Percentiles rank a stretch among this genome's conserved stretches.
Evolutionary conservation across 2,797 vertebrate genomes (phyloP).

Genomic region (Orestias chungarensis): DNA sequence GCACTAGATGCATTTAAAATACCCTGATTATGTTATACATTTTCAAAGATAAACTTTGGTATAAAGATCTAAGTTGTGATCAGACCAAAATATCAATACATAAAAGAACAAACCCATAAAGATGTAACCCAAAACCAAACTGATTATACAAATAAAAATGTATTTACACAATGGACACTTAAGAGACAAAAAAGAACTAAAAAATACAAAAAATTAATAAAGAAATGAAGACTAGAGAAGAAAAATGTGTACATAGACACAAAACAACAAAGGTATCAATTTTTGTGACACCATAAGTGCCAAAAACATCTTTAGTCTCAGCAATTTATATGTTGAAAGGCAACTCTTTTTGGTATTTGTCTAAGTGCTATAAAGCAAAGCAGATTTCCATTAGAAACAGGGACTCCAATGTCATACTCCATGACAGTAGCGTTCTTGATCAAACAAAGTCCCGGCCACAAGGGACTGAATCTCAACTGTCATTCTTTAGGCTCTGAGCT

Average conservation of each 20-base stretch:
- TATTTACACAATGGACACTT: not conserved
- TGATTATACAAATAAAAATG: not conserved
- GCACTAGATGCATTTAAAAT: not conserved
- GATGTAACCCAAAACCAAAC: not conserved
- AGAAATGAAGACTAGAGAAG: not conserved
- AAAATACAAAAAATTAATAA: not conserved
- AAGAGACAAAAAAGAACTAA: not conserved
- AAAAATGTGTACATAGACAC: constrained; percentile 4
- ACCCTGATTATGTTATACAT: not conserved
- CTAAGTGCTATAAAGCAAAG: constrained; percentile 27
- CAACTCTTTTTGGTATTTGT: constrained; percentile 26
- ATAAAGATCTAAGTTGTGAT: not conserved
- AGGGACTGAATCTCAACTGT: constrained; percentile 48
- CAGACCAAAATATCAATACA: not conserved
- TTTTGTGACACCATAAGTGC: not conserved
- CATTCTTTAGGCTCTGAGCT: constrained; percentile 60
- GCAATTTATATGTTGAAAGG: constrained; percentile 3
- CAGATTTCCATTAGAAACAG: constrained; percentile 42
- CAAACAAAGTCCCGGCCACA: constrained; percentile 55
- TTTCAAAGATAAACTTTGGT: not conserved
- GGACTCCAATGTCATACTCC: constrained; percentile 40
- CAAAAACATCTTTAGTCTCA: not conserved
- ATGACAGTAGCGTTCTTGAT: constrained; percentile 52
- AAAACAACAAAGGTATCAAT: not conserved
- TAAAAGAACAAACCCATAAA: not conserved